Base-by-base conservation (phyloP, 2,797 vertebrate species). In the Typhlichthys eigenmanni region DNA sequence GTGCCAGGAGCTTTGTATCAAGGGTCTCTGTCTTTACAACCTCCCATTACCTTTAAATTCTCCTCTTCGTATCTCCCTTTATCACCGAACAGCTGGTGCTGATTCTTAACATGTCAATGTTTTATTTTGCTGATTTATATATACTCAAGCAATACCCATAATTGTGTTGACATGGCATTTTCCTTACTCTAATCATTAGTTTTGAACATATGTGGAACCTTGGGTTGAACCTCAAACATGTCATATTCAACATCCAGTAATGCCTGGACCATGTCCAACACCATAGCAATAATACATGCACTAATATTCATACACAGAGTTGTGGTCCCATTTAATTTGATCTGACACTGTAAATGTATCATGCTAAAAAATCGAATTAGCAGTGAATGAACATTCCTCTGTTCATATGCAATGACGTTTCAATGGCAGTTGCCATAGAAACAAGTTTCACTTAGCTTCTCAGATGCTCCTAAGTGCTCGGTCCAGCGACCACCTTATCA, bases 1-100 rank as follows among this genome's bases (percentile, higher is more conserved):
- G 72, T 71, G 71, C 83, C 80, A 85, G 70, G 76, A 78, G 70
- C 73, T 67, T 61, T 75, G 65, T 63, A 66, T 66, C 68, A 69
- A 62, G 58, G 72, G 54, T 56, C 59, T 76, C 64, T 47, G 34
- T 68, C 47, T 62, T 53, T 57, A 14, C 17, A 11, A 49, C 68
- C 62, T 75, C 76, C 71, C 75, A 75, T 43, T 34, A 14, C 74
- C 67, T 58, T 58, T 57, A 70, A 61, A 13, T 45, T 53, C 29
- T 57, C 43, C 46, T 50, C 62, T 60, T 24, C 47, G 52, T 54
- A 51, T 47, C 47, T 77, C 58, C 55, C 64, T 72, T 59, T 53
- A 56, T 55, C 69, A 19, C 45, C 58, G 38, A 43, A 51, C 8
- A 4, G 32, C 58, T 24, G 60, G 48, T 19, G 17, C 43, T 43